Evolutionary conservation across 2,797 vertebrate species (phyloP).

Genomic region (Tenualosa ilisha): DNA sequence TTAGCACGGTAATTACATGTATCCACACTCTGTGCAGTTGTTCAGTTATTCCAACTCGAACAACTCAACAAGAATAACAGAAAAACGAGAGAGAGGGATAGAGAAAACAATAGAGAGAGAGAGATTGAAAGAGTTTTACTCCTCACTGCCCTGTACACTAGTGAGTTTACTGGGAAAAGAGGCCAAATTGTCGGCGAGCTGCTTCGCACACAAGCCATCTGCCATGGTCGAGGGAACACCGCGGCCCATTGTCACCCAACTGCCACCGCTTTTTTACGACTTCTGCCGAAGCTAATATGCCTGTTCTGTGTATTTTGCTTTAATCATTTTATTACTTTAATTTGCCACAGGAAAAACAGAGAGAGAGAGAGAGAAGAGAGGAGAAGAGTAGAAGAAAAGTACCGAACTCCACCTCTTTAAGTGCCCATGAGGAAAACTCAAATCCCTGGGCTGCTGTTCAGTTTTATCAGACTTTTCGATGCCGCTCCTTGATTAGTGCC

Average conservation of each 20-base stretch:
- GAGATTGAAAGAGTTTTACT: not conserved
- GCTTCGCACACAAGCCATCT: not conserved
- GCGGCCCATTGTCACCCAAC: not conserved
- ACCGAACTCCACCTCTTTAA: not conserved
- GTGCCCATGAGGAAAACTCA: not conserved
- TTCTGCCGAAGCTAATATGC: not conserved
- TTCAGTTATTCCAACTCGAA: not conserved
- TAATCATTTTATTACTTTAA: constrained; percentile 20
- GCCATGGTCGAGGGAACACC: not conserved
- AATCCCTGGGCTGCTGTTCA: constrained; percentile 7
- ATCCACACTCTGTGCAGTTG: no score
- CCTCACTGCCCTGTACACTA: not conserved
- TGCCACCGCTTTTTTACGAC: not conserved
- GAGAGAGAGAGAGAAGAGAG: not conserved
- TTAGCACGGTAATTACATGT: no score
- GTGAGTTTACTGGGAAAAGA: not conserved
- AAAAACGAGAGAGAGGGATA: constrained; percentile 33
- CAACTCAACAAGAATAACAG: not conserved
- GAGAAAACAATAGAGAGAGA: not conserved
- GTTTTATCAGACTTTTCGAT: constrained; percentile 19
- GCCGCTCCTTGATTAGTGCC: not conserved
- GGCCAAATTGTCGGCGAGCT: not conserved
- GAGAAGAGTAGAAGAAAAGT: not conserved
- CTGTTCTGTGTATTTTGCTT: not conserved
- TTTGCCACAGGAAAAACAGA: not conserved